phyloP scores from a whole-genome alignment of 2,888 invertebrate genomes.

The Zele albiditarsus region DNA sequence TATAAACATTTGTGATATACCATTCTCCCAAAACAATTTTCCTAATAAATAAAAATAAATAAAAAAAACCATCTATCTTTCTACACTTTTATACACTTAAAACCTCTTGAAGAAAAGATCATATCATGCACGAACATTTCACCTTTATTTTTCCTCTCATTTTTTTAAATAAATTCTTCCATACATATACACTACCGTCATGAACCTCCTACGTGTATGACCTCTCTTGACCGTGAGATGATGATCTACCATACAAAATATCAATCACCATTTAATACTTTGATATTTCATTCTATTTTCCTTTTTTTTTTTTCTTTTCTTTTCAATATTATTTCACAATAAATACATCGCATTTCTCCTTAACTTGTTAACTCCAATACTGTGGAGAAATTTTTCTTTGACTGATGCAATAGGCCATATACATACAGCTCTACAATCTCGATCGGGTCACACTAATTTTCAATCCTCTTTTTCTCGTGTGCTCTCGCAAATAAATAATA shows the following conservation, averaged over 20 bases:
- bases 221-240: constrained; percentile 3
- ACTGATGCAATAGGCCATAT: constrained; percentile 34
- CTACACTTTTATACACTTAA: too few relatives aligned
- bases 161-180: background rate
- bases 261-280: background rate
- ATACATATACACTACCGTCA: background rate
- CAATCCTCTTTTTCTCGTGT: background rate
- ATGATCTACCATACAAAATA: background rate
- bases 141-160: background rate
- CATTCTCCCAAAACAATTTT: too few relatives aligned
- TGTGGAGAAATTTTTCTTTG: constrained; percentile 26
- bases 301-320: background rate
- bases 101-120: background rate
- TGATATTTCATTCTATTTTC: background rate
- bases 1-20: too few relatives aligned
- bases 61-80: too few relatives aligned
- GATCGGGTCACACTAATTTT: constrained; percentile 11
- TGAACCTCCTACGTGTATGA: background rate
- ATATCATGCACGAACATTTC: background rate
- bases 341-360: constrained; percentile 4
- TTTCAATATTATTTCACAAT: background rate
- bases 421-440: constrained; percentile 19
- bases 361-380: background rate
- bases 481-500: constrained; percentile 5
- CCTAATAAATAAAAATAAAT: too few relatives aligned